phyloP scores from a whole-genome alignment of 2,113 vertebrate genomes.

The Rissa tridactyla region DNA sequence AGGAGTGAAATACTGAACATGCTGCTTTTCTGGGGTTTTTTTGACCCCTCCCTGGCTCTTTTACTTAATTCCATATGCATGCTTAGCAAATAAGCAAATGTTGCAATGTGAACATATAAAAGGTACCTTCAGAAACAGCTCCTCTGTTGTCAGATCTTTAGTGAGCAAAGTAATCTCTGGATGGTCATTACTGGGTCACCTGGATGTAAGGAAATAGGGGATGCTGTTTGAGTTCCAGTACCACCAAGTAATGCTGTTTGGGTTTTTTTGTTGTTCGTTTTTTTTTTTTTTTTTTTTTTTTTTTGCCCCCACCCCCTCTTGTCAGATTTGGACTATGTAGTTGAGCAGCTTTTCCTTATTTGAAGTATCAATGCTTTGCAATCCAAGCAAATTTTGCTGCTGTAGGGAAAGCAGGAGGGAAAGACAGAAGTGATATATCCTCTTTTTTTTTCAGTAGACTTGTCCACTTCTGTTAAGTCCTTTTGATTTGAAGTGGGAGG shows the following conservation, averaged over 20 bases:
- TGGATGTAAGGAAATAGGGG: background rate
- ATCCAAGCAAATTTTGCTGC: background rate
- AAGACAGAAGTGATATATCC: background rate
- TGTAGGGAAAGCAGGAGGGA: background rate
- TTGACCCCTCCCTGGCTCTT: background rate
- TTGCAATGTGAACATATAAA: background rate
- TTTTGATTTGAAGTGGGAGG: background rate
- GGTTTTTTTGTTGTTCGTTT: no score
- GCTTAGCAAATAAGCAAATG: background rate
- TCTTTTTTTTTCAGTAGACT: background rate
- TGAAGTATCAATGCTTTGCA: background rate
- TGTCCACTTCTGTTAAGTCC: background rate
- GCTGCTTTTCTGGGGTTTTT: background rate
- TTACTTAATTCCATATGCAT: background rate
- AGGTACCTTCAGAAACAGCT: background rate
- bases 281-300: background rate
- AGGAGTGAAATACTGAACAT: background rate
- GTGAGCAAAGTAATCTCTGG: background rate
- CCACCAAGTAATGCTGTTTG: background rate
- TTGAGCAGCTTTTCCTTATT: background rate
- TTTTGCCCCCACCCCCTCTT: background rate
- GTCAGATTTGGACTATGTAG: background rate
- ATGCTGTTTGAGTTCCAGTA: background rate
- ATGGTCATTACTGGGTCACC: fast-evolving
- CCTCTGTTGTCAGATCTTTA: background rate